A percentile compares a stretch with the other conserved stretches of the same genome.
These are phyloP conservation scores for Spheniscus humboldti DNA, from an alignment of 2,797 vertebrate genomes.

Conservation along the genomic window DNA sequence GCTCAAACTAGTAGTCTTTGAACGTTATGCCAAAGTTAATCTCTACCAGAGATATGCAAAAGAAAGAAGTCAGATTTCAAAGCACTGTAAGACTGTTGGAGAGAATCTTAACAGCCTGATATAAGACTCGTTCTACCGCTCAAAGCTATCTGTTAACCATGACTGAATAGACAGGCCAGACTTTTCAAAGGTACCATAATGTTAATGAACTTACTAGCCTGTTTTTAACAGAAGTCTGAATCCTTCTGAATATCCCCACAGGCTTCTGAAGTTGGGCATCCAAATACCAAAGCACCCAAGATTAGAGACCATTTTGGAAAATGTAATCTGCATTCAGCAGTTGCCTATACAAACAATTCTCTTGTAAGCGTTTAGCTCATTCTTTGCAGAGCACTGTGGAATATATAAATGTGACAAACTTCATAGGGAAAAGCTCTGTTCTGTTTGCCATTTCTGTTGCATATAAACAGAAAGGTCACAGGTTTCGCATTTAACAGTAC, in stretches of 20 bases:
- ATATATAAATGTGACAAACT: not conserved
- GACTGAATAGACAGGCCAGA: not conserved
- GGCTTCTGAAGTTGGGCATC: not conserved
- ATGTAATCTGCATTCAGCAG: not conserved
- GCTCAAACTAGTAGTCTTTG: not conserved
- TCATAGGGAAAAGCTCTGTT: not conserved
- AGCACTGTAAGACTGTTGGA: not conserved
- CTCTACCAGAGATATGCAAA: not conserved
- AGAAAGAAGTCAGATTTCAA: conserved; percentile 9
- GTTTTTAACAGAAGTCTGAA: not conserved
- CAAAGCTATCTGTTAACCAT: not conserved
- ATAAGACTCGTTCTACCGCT: not conserved
- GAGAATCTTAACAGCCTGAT: not conserved
- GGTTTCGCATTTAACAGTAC: not conserved
- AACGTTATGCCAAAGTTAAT: not conserved
- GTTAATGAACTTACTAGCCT: not conserved
- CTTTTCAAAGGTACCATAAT: not conserved
- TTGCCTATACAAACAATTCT: not conserved
- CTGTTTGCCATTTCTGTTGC: not conserved
- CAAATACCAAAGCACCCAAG: not conserved
- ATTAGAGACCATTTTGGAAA: not conserved
- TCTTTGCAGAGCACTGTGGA: not conserved
- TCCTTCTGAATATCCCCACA: not conserved
- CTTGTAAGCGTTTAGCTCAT: not conserved
- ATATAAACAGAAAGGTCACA: not conserved